A percentile compares a stretch with the other conserved stretches of the same genome.
These are phyloP conservation scores for Pangasius larnaudii DNA, from an alignment of 2,797 vertebrate genomes.

Conservation along the genomic window DNA sequence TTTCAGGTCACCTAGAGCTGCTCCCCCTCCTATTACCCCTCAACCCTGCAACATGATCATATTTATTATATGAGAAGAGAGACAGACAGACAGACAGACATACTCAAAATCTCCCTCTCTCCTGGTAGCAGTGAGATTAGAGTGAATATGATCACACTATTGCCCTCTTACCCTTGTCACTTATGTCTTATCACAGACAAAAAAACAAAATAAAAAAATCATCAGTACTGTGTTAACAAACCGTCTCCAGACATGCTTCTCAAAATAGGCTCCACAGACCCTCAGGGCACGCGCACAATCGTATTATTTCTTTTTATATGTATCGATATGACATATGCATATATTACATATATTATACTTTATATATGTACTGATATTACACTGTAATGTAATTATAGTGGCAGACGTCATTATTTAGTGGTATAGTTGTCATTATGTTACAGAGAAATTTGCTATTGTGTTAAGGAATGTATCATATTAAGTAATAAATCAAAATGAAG, in stretches of 20 bases:
- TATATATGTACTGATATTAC: not conserved
- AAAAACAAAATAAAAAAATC: not conserved
- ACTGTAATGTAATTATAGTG: not conserved
- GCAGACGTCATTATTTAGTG: not conserved
- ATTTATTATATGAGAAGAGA: conserved; percentile 70
- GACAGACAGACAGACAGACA: conserved; percentile 21
- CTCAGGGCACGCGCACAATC: not conserved
- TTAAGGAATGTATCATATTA: not conserved
- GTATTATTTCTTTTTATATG: not conserved
- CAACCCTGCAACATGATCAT: conserved; percentile 51
- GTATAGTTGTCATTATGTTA: not conserved
- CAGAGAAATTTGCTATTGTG: not conserved
- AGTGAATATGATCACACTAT: not conserved
- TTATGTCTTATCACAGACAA: not conserved
- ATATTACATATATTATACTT: not conserved
- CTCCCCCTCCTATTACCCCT: conserved; percentile 59
- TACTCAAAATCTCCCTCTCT: not conserved
- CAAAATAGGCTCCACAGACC: not conserved
- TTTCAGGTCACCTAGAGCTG: conserved; percentile 71
- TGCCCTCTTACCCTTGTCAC: not conserved
- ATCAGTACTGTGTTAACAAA: not conserved
- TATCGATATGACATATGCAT: not conserved
- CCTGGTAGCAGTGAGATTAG: not conserved
- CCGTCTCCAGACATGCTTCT: not conserved
- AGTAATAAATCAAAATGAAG: conserved; percentile 18